Evolutionary conservation across 1,140 invertebrate genomes (phyloP).

Genomic region (Listronotus bonariensis): DNA sequence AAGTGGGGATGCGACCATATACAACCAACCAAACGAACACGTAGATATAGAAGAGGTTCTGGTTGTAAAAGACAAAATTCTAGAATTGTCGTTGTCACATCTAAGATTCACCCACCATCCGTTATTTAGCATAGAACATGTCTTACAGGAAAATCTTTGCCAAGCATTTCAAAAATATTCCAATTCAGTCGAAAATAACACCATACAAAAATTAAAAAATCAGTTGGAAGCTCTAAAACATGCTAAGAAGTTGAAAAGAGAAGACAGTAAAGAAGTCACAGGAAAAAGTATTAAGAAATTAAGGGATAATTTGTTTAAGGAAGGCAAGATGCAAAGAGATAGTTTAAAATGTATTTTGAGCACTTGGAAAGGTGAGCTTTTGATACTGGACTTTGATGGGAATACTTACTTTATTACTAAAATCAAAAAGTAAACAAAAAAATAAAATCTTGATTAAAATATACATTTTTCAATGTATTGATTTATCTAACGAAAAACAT

Average conservation of each 20-base stretch:
- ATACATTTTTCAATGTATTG: too few species aligned
- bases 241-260: slow-evolving; percentile 42
- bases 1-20: slow-evolving; percentile 15
- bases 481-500: too few species aligned
- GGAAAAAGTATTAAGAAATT: slow-evolving; percentile 48
- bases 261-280: slow-evolving; percentile 31
- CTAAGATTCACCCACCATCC: slow-evolving; percentile 56
- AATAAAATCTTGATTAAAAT: too few species aligned
- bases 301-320: slow-evolving; percentile 51
- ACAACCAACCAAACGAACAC: slow-evolving; percentile 20
- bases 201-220: slow-evolving; percentile 46
- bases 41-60: slow-evolving; percentile 46
- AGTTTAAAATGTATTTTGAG: slow-evolving; percentile 50
- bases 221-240: slow-evolving; percentile 53
- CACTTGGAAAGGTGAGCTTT: slow-evolving; percentile 49
- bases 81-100: slow-evolving; percentile 52
- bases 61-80: slow-evolving; percentile 46
- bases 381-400: too few species aligned
- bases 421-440: too few species aligned
- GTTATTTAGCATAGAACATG: slow-evolving; percentile 55
- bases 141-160: slow-evolving; percentile 52
- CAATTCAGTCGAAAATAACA: slow-evolving; percentile 42
- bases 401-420: too few species aligned
- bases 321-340: slow-evolving; percentile 48
- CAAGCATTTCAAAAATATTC: slow-evolving; percentile 51